A percentile compares a stretch with the other conserved stretches of the same genome.
Evolutionary conservation across 1,140 invertebrate genomes (phyloP).

Genomic region (Papilio polyxenes): DNA sequence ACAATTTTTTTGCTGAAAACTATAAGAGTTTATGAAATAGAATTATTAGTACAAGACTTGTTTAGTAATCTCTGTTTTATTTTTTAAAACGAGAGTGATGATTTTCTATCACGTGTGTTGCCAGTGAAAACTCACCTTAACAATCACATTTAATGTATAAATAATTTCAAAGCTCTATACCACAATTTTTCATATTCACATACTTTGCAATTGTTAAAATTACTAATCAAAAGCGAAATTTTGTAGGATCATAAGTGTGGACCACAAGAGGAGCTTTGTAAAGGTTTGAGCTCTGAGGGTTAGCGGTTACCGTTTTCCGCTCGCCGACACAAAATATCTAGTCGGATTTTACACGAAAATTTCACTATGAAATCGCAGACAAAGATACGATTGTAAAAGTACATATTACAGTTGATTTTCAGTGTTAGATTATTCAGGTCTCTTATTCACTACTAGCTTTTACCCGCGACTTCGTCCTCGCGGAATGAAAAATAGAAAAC

Average conservation of each 20-base stretch:
- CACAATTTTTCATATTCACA: neutral
- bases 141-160: neutral
- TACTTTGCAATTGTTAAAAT: neutral
- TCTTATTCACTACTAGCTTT: no score
- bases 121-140: no score
- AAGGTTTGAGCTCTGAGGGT: slow-evolving; percentile 61
- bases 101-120: no score
- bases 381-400: neutral
- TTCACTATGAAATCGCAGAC: slow-evolving; percentile 55
- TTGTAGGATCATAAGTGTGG: slow-evolving; percentile 64
- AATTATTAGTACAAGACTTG: no score
- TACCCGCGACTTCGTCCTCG: no score
- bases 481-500: no score
- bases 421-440: no score
- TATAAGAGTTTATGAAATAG: no score
- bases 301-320: slow-evolving; percentile 53
- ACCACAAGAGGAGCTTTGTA: slow-evolving; percentile 54
- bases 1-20: no score
- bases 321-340: slow-evolving; percentile 45
- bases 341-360: slow-evolving; percentile 53
- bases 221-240: slow-evolving; percentile 41
- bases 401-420: no score
- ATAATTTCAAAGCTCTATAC: neutral
- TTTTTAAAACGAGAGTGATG: no score
- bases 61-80: no score